Percentiles rank a stretch among this genome's conserved stretches.
phyloP scores from a whole-genome alignment of 1,140 invertebrate species.

The Meloidogyne exigua region DNA sequence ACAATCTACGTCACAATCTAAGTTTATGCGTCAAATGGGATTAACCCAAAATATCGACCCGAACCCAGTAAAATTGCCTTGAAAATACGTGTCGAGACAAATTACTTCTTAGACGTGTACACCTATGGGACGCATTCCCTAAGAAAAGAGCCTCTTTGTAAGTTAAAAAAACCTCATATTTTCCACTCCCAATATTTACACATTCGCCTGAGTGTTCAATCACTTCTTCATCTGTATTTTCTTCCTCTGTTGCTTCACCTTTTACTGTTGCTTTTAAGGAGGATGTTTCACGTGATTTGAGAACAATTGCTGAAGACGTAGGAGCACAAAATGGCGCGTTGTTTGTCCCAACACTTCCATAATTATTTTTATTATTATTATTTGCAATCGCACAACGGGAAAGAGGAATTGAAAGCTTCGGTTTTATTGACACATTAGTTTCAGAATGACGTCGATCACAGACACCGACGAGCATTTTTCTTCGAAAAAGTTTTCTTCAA shows the following conservation, averaged over 20 bases:
- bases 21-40: no score
- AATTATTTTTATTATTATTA: neutral
- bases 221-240: neutral
- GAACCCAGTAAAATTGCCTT: no score
- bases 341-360: constrained; percentile 5
- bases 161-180: neutral
- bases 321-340: neutral
- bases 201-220: constrained; percentile 11
- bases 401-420: neutral
- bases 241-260: neutral
- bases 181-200: neutral
- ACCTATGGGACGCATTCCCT: no score
- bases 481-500: neutral
- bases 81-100: no score
- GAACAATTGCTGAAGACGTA: neutral
- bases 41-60: no score
- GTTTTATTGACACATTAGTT: neutral
- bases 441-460: neutral
- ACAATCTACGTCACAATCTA: no score
- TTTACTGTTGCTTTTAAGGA: neutral
- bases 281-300: neutral
- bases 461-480: neutral
- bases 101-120: neutral
- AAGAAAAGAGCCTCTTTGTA: neutral
- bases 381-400: neutral